phyloP scores from a whole-genome alignment of 2,888 invertebrate genomes.

The Entomobrya proxima region DNA sequence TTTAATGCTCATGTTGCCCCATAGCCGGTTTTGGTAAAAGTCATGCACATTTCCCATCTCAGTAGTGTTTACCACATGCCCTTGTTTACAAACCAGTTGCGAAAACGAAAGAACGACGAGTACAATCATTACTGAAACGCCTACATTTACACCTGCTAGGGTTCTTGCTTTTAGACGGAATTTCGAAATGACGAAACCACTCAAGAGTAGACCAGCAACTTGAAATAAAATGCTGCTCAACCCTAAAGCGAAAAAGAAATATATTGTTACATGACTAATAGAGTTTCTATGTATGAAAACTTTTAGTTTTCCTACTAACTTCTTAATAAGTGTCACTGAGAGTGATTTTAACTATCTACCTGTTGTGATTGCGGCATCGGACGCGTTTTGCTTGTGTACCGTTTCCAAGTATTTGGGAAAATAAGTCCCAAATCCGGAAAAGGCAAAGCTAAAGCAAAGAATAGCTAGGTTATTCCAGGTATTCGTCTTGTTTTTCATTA shows the following conservation, averaged over 20 bases:
- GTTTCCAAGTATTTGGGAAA: slow-evolving; percentile 81
- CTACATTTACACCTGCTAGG: slow-evolving; percentile 82
- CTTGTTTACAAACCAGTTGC: slow-evolving; percentile 62
- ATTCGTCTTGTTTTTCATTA: slow-evolving; percentile 78
- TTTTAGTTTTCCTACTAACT: no score
- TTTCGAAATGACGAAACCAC: slow-evolving; percentile 82
- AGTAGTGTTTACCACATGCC: slow-evolving; percentile 79
- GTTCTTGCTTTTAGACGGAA: slow-evolving; percentile 81
- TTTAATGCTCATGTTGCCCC: background rate
- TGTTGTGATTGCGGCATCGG: slow-evolving; percentile 79
- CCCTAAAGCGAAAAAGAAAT: slow-evolving; percentile 7
- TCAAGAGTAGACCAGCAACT: slow-evolving; percentile 80
- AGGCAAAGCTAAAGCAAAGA: slow-evolving; percentile 78
- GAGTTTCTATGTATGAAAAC: no score
- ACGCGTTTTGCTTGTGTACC: slow-evolving; percentile 79
- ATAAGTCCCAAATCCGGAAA: slow-evolving; percentile 79
- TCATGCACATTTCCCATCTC: slow-evolving; percentile 63
- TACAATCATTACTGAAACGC: slow-evolving; percentile 80
- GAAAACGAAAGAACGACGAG: slow-evolving; percentile 80
- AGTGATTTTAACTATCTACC: slow-evolving; percentile 77
- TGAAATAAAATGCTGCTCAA: slow-evolving; percentile 81
- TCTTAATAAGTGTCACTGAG: no score
- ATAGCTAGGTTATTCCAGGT: slow-evolving; percentile 78
- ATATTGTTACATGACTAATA: no score
- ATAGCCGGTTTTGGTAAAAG: background rate